These are phyloP conservation scores for Drosophila cardini DNA, from an alignment of 1,140 invertebrate genomes.

Conservation along the genomic window DNA sequence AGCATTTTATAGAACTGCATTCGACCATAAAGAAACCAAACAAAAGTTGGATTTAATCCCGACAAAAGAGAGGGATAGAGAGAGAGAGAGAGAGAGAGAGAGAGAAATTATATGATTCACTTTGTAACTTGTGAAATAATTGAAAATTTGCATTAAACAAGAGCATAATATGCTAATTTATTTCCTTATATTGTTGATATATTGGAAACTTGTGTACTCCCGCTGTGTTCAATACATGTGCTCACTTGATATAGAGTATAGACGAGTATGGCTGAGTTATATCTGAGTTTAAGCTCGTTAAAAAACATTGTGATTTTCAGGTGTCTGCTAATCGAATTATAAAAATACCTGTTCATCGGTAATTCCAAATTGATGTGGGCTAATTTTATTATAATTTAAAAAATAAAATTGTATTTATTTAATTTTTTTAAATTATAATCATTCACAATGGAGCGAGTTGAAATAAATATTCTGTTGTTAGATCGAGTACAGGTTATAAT, in stretches of 20 bases:
- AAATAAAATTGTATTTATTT: background rate
- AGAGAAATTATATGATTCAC: constrained; percentile 7
- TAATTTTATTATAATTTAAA: constrained; percentile 5
- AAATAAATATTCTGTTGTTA: constrained; percentile 3
- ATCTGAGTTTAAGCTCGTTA: background rate
- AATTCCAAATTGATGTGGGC: constrained; percentile 5
- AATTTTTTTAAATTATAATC: background rate
- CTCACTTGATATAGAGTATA: background rate
- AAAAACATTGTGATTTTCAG: background rate
- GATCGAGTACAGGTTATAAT: constrained; percentile 2
- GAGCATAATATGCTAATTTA: constrained; percentile 37
- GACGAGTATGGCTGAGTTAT: too few relatives aligned
- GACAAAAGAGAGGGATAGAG: background rate
- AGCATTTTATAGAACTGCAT: background rate
- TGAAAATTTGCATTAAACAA: constrained; percentile 20
- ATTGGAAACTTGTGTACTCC: constrained; percentile 32
- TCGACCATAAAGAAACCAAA: background rate
- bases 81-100: background rate
- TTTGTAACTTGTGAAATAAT: constrained; percentile 23
- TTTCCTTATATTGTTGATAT: too few relatives aligned
- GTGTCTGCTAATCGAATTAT: background rate
- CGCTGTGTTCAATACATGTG: background rate
- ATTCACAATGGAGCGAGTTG: background rate
- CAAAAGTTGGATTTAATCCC: background rate
- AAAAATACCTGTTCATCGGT: constrained; percentile 14